Evolutionary conservation across 2,888 invertebrate genomes (phyloP).

Genomic region (Cheilosia soror): DNA sequence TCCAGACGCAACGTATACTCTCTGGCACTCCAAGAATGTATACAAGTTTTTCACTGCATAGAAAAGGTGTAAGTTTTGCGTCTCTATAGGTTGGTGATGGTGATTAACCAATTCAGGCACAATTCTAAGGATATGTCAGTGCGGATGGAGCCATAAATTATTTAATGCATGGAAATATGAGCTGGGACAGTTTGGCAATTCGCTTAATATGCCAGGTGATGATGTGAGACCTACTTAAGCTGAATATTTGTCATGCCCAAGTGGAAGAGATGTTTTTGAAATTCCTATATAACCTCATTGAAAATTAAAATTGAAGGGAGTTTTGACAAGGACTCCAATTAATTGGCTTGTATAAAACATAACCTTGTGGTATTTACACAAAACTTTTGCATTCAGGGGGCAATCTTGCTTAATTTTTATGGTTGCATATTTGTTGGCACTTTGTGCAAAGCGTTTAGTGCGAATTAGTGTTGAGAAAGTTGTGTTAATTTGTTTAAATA

Average conservation of each 20-base stretch:
- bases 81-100: conserved; percentile 17
- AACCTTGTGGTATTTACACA: too few species aligned
- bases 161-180: conserved; percentile 31
- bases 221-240: background rate
- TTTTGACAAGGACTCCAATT: too few species aligned
- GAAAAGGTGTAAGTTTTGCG: conserved; percentile 43
- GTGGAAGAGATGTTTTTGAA: background rate
- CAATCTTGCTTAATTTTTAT: too few species aligned
- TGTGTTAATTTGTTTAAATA: too few species aligned
- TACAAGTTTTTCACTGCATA: conserved; percentile 18
- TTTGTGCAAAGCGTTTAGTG: too few species aligned
- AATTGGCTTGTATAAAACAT: too few species aligned
- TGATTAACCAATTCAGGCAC: conserved; percentile 44
- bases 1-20: conserved; percentile 28
- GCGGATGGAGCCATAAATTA: conserved; percentile 52
- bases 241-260: background rate
- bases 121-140: conserved; percentile 36
- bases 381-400: too few species aligned
- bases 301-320: too few species aligned
- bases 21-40: background rate
- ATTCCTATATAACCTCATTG: too few species aligned
- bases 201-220: conserved; percentile 9
- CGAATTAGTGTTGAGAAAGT: too few species aligned
- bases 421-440: too few species aligned
- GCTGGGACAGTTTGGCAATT: conserved; percentile 19